These are phyloP conservation scores for Cybosia mesomella DNA, from an alignment of 2,888 invertebrate species.

Conservation along the genomic window DNA sequence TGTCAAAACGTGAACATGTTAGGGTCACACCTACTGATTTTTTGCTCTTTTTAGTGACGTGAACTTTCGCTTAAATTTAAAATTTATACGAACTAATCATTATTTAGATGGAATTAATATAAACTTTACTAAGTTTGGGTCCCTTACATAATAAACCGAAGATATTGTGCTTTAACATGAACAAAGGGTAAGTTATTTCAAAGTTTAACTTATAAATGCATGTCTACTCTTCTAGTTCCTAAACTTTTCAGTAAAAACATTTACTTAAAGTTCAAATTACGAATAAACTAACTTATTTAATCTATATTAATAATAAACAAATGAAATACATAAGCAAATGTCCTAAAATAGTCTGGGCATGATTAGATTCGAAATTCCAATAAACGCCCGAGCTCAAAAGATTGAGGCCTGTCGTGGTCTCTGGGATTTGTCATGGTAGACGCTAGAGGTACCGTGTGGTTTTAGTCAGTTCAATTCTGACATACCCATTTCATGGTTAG, in stretches of 20 bases:
- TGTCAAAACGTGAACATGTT: too few relatives aligned
- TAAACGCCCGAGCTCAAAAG: too few relatives aligned
- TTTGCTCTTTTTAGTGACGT: too few relatives aligned
- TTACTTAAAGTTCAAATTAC: slow-evolving; percentile 10
- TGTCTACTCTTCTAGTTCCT: background rate
- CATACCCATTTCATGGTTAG: too few relatives aligned
- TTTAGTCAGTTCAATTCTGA: too few relatives aligned
- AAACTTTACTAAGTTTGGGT: slow-evolving; percentile 2
- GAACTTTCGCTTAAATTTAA: too few relatives aligned
- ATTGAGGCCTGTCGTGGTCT: too few relatives aligned
- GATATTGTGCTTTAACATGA: slow-evolving; percentile 3
- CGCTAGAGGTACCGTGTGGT: too few relatives aligned
- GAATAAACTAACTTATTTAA: slow-evolving; percentile 53
- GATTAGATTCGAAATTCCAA: slow-evolving; percentile 17
- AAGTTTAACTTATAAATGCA: background rate
- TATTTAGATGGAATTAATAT: too few relatives aligned
- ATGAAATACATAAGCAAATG: slow-evolving; percentile 55
- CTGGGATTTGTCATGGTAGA: too few relatives aligned
- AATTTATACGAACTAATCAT: too few relatives aligned
- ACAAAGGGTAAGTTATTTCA: background rate
- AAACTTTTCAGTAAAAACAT: slow-evolving; percentile 16
- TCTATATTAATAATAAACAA: slow-evolving; percentile 60
- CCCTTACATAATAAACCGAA: background rate
- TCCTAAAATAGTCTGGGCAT: slow-evolving; percentile 57
- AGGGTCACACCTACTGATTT: too few relatives aligned